phyloP scores from a whole-genome alignment of 2,888 invertebrate genomes.

The Athrips mouffetella region DNA sequence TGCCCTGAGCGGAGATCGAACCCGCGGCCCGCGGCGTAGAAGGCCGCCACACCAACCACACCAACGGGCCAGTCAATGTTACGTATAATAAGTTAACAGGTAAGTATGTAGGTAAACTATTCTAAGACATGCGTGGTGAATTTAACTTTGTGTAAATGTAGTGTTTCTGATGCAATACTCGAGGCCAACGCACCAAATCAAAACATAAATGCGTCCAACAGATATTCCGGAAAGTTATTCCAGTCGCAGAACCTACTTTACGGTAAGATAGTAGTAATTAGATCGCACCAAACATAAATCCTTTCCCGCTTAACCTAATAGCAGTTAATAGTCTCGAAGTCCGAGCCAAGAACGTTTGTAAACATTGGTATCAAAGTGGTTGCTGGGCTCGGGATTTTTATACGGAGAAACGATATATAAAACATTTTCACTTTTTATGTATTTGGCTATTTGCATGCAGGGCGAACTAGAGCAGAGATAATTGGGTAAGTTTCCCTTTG shows the following conservation, averaged over 20 bases:
- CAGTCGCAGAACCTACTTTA: conserved; percentile 42
- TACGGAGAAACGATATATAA: conserved; percentile 41
- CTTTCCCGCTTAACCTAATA: conserved; percentile 55
- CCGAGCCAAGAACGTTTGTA: conserved; percentile 56
- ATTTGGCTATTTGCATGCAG: conserved; percentile 30
- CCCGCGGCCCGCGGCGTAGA: too few species aligned
- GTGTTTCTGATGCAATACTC: neutral
- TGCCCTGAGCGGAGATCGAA: too few species aligned
- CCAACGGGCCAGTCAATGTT: too few species aligned
- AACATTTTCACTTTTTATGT: conserved; percentile 48
- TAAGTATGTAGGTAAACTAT: too few species aligned
- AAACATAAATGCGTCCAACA: conserved; percentile 48
- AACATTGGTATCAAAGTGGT: conserved; percentile 46
- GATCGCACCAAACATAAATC: conserved; percentile 54
- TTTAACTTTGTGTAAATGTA: neutral
- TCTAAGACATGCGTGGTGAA: neutral
- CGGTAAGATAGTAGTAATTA: conserved; percentile 51
- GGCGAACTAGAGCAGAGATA: conserved; percentile 46
- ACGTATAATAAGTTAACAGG: too few species aligned
- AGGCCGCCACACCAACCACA: too few species aligned
- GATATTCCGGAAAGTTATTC: conserved; percentile 43
- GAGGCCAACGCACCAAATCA: conserved; percentile 40
- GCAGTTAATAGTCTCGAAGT: conserved; percentile 46
- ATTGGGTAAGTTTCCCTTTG: conserved; percentile 34
- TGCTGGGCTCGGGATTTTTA: conserved; percentile 50